Percentiles rank a stretch among this genome's conserved stretches.
Evolutionary conservation across 2,113 vertebrate species (phyloP).

Genomic region (Tamias sibiricus): DNA sequence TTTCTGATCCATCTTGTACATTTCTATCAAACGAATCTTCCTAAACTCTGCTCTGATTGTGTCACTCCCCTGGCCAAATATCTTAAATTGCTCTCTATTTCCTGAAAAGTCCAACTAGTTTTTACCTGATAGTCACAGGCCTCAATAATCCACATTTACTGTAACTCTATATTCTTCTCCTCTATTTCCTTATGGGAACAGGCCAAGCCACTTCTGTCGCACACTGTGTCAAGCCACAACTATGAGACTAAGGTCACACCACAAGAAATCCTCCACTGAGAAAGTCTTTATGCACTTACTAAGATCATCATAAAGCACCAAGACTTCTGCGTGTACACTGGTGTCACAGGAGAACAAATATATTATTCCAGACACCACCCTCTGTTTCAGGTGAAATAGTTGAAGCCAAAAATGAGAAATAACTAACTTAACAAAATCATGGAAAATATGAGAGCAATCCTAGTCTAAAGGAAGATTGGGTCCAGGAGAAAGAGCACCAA

Average conservation of each 20-base stretch:
- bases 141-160: background rate
- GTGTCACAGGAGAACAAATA: background rate
- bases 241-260: background rate
- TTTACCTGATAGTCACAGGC: background rate
- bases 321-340: background rate
- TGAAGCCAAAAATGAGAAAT: background rate
- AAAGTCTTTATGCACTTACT: background rate
- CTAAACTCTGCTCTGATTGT: background rate
- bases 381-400: background rate
- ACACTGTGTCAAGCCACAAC: background rate
- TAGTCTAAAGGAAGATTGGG: background rate
- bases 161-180: background rate
- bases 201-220: background rate
- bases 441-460: background rate
- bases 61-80: background rate
- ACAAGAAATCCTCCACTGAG: background rate
- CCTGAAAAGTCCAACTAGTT: background rate
- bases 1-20: background rate
- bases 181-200: background rate
- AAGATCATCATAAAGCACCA: background rate
- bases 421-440: background rate
- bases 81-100: background rate
- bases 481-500: background rate
- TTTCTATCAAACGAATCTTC: background rate
- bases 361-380: background rate